These are phyloP conservation scores for Drosophila stalkeri DNA, from an alignment of 2,888 invertebrate species.

Conservation along the genomic window DNA sequence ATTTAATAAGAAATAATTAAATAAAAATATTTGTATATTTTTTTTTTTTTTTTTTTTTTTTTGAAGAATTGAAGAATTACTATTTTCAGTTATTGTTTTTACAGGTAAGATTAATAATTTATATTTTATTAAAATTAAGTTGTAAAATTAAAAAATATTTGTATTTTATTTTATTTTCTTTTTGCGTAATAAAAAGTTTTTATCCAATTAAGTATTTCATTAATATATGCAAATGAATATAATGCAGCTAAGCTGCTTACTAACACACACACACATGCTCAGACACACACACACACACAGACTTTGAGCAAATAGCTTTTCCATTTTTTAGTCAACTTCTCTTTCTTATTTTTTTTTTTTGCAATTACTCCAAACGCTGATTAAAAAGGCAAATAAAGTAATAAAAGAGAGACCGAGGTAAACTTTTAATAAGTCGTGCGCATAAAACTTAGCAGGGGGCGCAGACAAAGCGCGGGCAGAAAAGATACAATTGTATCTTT, in stretches of 20 bases:
- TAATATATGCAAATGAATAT: conserved; percentile 27
- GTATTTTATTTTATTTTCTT: background rate
- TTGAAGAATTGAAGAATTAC: background rate
- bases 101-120: background rate
- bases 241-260: background rate
- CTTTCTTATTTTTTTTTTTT: conserved; percentile 1
- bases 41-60: too few relatives aligned
- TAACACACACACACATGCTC: background rate
- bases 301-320: conserved; percentile 27
- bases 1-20: too few relatives aligned
- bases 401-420: conserved; percentile 47
- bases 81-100: background rate
- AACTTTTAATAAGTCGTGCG: conserved; percentile 74
- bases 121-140: background rate
- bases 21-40: too few relatives aligned
- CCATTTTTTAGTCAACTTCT: conserved; percentile 20
- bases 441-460: conserved; percentile 61
- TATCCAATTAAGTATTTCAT: conserved; percentile 20
- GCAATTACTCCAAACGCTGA: conserved; percentile 70
- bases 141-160: too few relatives aligned
- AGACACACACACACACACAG: background rate
- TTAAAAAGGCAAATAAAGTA: conserved; percentile 71
- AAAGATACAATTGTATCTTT: conserved; percentile 71
- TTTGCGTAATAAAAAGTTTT: conserved; percentile 5
- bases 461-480: conserved; percentile 51